Evolutionary conservation across 92 coral and sea anemone species (phyloP).

Genomic region (Siderastrea radians): DNA sequence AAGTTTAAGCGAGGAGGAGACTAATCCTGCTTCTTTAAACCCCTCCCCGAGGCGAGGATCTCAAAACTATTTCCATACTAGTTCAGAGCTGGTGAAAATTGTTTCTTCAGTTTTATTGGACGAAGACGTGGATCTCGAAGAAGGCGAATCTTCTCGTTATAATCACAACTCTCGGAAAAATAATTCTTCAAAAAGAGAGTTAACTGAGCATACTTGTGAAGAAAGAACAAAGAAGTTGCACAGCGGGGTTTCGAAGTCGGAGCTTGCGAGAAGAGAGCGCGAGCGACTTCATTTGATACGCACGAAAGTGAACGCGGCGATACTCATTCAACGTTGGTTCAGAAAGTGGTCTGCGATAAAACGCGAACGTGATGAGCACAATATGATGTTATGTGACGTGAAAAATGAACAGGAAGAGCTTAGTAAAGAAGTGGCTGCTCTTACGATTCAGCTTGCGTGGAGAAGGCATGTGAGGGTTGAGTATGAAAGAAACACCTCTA

Average conservation of each 20-base stretch:
- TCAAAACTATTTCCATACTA: neutral
- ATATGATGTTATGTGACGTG: conserved; percentile 59
- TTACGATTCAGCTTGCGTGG: conserved; percentile 85
- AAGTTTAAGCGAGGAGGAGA: neutral
- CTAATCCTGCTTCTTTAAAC: neutral
- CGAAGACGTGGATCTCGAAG: conserved; percentile 22
- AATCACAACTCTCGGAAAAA: neutral
- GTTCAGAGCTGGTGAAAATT: neutral
- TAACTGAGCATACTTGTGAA: neutral
- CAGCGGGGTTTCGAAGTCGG: conserved; percentile 36
- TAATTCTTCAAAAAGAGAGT: neutral
- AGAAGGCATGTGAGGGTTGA: conserved; percentile 61
- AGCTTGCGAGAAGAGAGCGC: conserved; percentile 79
- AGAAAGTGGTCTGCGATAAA: conserved; percentile 49
- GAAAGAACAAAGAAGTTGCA: conserved; percentile 4
- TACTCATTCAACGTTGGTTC: conserved; percentile 82
- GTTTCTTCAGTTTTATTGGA: conserved; percentile 32
- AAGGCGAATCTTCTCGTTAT: neutral
- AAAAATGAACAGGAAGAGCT: conserved; percentile 80
- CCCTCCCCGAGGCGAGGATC: conserved; percentile 5
- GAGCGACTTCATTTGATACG: conserved; percentile 86
- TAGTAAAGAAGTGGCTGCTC: conserved; percentile 77
- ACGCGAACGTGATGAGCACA: conserved; percentile 32
- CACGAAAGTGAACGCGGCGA: conserved; percentile 89
- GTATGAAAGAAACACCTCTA: conserved; percentile 29